These are phyloP conservation scores for Mystacornis crossleyi DNA, from an alignment of 2,113 vertebrate species.

Conservation along the genomic window DNA sequence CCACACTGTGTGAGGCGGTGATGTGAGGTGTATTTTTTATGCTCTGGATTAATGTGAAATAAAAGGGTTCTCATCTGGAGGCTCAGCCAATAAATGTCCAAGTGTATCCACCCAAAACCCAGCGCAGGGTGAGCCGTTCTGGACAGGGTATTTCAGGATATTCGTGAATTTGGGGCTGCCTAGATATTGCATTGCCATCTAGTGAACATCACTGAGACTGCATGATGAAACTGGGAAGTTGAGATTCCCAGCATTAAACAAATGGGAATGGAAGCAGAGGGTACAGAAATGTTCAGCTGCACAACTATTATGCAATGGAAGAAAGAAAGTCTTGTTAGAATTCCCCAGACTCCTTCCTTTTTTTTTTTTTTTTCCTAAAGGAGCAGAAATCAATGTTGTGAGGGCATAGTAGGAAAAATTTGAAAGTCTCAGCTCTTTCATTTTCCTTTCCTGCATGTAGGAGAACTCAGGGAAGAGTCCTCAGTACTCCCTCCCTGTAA, in stretches of 20 bases:
- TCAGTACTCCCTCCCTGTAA: rapidly evolving
- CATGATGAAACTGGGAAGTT: rapidly evolving
- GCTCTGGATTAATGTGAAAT: not conserved
- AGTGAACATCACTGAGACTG: not conserved
- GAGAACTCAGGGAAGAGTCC: not conserved
- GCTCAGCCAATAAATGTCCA: not conserved
- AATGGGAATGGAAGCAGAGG: rapidly evolving
- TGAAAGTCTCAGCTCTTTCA: not conserved
- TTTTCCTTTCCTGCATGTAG: not conserved
- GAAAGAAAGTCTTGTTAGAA: not conserved
- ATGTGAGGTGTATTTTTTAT: not conserved
- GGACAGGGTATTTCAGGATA: too few species aligned
- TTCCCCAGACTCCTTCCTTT: not conserved
- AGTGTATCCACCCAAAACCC: not conserved
- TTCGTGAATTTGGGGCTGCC: not conserved
- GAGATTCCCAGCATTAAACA: too few species aligned
- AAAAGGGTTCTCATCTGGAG: not conserved
- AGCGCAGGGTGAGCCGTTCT: rapidly evolving
- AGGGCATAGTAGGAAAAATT: not conserved
- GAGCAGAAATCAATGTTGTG: not conserved
- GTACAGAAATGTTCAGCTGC: rapidly evolving
- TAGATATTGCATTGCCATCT: conserved; percentile 50
- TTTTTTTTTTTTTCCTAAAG: not conserved
- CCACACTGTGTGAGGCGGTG: not conserved
- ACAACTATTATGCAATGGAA: rapidly evolving